Evolutionary conservation across 2,113 vertebrate species (phyloP), one percentile per base, ranked within the genome.

Genomic region (Aix galericulata): DNA sequence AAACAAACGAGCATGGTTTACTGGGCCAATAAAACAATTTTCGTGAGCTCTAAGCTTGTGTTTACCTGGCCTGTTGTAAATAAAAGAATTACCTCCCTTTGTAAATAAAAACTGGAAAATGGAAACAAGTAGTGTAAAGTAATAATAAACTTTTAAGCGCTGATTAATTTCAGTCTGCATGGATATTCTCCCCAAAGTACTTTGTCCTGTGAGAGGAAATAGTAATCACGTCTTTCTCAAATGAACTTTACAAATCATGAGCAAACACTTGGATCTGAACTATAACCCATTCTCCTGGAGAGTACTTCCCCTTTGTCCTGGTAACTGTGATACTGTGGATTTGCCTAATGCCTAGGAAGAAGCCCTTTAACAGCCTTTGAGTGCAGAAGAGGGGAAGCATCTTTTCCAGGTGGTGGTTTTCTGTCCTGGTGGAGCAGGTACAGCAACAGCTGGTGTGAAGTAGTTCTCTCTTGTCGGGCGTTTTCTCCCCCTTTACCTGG

Each of bases 191-290:
- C 26, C 48, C n/a, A 31, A 27, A 75, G 17, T 31, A 56, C 21
- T 66, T 77, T 42, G 29, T 48, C 14, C 17, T 60, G 21, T 44
- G 23, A 56, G 63, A 42, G 29, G 15, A 92, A 73, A 53, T 13
- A 17, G 34, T n/a, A 78, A 46, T 73, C 0, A 0, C 15, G 3
- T 53, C 46, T 67, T 60, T 68, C 55, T 68, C 0, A 0, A 9
- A 14, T 63, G 7, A 38, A 58, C 40, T 64, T 58, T 4, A 63
- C 62, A 34, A 50, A 63, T 63, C 26, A 5, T 9, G 23, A 27
- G 36, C 71, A 71, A 76, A 46, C 52, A 25, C 18, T 55, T 71
- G 31, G n/a, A 15, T 75, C 44, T 42, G 3, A 81, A 44, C 23
- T 82, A 44, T 25, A 50, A 20, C 27, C 48, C 15, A 2, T 92